Base-by-base conservation (phyloP, 2,113 vertebrate genomes). In the Halichoeres trimaculatus region DNA sequence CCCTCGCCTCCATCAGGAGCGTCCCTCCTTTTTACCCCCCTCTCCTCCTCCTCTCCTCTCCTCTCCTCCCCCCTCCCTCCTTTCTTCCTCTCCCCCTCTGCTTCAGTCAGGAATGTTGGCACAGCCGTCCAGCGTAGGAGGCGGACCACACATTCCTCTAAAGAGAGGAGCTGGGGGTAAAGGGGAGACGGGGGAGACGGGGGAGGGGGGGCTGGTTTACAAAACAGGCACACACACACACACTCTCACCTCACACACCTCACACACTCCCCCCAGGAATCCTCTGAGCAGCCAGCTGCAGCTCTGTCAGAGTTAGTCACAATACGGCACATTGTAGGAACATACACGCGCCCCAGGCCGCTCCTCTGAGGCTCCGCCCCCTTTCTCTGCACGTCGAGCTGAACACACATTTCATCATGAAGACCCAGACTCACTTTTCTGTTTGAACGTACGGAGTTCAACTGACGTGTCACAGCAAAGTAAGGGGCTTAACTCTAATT, bases 81-180 rank as follows among this genome's bases (percentile, higher is more conserved):
- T 73, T 74, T 76, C 66, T 84, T 63, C 64, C 26, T 30, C 26
- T 80, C 58, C 66, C 83, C 70, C 70, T 78, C 78, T 89, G 60
- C 88, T 78, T 86, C 85, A 76, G 89, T 77, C 76, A 80, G 90
- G 90, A 91, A 92, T 92, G 91, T 91, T 91, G 91, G 91, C 88
- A 88, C 81, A 81, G 85, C 72, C 66, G 58, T 81, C 85, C 79
- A 75, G 88, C 83, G 86, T 90, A 91, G 90, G 94, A 95, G 91
- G 88, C 89, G 67, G 89, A 89, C 85, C 88, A 82, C 89, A 92
- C 92, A 96, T 96, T 96, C 94, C 92, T 94, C 91, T 71, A 76
- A 86, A 85, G 63, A 90, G 93, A 95, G 92, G 90, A 93, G 90
- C 92, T 90, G 88, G 83, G 81, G 85, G 76, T 83, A 81, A 66